Base-by-base conservation (phyloP, 2,888 invertebrate species). In the Dione juno region DNA sequence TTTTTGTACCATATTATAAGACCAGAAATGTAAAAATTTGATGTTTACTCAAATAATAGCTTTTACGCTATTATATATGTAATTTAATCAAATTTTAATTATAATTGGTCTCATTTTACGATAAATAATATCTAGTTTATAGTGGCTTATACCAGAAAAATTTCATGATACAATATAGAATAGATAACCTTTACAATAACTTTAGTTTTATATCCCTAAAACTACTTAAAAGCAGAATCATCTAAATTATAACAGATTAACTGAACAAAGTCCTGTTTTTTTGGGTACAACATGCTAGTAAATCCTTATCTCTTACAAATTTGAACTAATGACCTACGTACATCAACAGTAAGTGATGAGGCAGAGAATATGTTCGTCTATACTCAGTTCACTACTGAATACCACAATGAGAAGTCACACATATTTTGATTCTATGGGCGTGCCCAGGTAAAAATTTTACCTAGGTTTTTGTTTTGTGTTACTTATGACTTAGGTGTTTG, bases 261-360 rank as follows among this genome's bases (percentile, higher is more conserved):
- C 77, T 40, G 74, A 71, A 37, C 19, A 37, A 53, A 68, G 68
- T 66, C 48, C 19, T 54, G 41, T 70, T 70, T 67, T 41, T 64
- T 58, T 54, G 1, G 57, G n/a, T 37, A 66, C 35, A 16, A 13
- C 14, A 41, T 57, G 19, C 35, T 69, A 67, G 28, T 68, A 71
- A 68, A 67, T 37, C 10, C 14, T 59, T 45, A 69, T 72, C 68
- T 68, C 68, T 70, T 66, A 59, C 41, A 77, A 77, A 74, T 73
- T 74, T 85, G 87, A 91, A 86, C 91, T 89, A 87, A 88, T 89
- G 88, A 90, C 86, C 89, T 85, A 75, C 90, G 85, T 89, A 87
- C 88, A 81, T 91, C 89, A 88, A 89, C 92, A 91, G 91, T 92
- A 92, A 84, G 89, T 81, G 85, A 93, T 93, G 93, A 93, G 92